Percentiles rank a stretch among this genome's conserved stretches.
Evolutionary conservation across 2,797 vertebrate species (phyloP).

Genomic region (Gastrophryne carolinensis): DNA sequence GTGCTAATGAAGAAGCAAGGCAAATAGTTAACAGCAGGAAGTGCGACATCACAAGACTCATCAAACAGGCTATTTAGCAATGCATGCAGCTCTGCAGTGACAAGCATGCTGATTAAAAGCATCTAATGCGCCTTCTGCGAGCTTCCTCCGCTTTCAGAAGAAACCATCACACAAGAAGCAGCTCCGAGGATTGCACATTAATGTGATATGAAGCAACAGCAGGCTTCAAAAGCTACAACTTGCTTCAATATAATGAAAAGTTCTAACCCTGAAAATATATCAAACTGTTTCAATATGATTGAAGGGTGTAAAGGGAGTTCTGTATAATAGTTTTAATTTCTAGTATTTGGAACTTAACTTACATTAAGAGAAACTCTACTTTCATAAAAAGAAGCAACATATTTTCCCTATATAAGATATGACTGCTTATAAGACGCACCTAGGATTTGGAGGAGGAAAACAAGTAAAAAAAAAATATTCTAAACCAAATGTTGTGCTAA

Average conservation of each 20-base stretch:
- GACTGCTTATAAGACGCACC: too few species aligned
- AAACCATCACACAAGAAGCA: constrained; percentile 12
- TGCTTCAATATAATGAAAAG: constrained; percentile 5
- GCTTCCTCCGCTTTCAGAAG: constrained; percentile 18
- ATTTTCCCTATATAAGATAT: too few species aligned
- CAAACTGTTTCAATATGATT: too few species aligned
- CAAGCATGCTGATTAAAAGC: constrained; percentile 35
- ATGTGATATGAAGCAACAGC: constrained; percentile 17
- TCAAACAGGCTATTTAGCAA: constrained; percentile 29
- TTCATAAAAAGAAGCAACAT: too few species aligned
- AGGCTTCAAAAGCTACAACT: constrained; percentile 17
- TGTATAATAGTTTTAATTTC: too few species aligned
- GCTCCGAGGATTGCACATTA: constrained; percentile 6
- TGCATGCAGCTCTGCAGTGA: constrained; percentile 28
- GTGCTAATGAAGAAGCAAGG: not conserved
- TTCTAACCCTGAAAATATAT: not conserved
- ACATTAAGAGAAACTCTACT: too few species aligned
- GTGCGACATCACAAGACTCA: constrained; percentile 26
- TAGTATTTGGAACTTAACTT: too few species aligned
- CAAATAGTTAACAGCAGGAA: constrained; percentile 26
- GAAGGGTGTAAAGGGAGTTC: too few species aligned
- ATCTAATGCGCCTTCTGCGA: constrained; percentile 13
- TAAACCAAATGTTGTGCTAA: too few species aligned
- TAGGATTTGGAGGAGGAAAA: too few species aligned
- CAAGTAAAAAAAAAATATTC: too few species aligned